Base-by-base conservation (phyloP, 2,888 invertebrate genomes). In the Cheilosia grossa region DNA sequence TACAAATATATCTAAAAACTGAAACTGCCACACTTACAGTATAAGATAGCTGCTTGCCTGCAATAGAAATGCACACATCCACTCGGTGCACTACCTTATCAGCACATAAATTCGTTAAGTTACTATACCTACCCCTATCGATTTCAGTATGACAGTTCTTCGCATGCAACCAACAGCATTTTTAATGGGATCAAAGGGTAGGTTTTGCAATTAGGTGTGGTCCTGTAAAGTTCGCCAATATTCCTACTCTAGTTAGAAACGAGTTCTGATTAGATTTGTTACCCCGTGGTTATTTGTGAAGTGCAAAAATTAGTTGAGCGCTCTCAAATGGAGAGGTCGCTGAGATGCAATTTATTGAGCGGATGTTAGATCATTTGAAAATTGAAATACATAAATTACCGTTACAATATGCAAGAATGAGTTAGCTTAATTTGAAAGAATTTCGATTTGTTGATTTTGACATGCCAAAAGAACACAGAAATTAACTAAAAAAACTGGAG, bases 81-180 rank as follows among this genome's bases (percentile, higher is more conserved):
- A 19, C 2, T 21, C 13, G 6, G 9, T 37, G 37, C 58, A 58
- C 58, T 58, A 4, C 58, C 10, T 58, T 58, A 37, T 19, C 58
- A 4, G 21, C 58, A 51, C 47, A 1, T 5, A 13, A 9, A n/a
- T 59, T 59, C 59, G 59, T 59, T 59, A 27, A 59, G 59, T 59
- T 59, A 15, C 24, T 42, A n/a, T n/a, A 42, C 44, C 59, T 17
- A 24, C 44, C 59, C 33, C 33, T 54, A 17, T 30, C 17, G 54
- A 33, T 10, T 7, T 1, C 13, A 7, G 10, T 54, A 21, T 30
- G 30, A 54, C 17, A 47, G 19, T 17, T 47, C 7, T 5, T 0
- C 3, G 19, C 9, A 17, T 9, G 17, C 37, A 37, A 13, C 37
- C 37, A 37, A 13, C 37, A 37, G 13, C 13, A 37, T 4, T 37